phyloP scores from a whole-genome alignment of 2,888 invertebrate species.

The Entomobrya proxima region DNA sequence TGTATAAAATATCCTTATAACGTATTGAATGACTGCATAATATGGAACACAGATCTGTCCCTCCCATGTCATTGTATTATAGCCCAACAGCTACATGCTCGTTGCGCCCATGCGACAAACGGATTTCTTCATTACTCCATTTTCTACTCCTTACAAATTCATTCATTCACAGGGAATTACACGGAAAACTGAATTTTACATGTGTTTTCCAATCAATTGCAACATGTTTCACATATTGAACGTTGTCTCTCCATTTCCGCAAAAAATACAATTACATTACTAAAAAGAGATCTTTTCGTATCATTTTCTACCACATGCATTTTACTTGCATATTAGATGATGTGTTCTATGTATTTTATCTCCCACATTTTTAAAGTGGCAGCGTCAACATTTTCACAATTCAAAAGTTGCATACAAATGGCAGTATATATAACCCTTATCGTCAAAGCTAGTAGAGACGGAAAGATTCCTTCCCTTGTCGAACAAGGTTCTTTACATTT shows the following conservation, averaged over 20 bases:
- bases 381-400: not conserved
- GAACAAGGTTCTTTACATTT: too few species aligned
- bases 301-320: not conserved
- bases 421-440: not conserved
- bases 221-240: constrained; percentile 51
- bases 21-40: not conserved
- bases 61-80: constrained; percentile 25
- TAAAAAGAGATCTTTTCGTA: not conserved
- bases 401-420: not conserved
- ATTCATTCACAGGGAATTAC: constrained; percentile 44
- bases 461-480: too few species aligned
- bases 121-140: not conserved
- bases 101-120: not conserved
- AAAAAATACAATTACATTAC: not conserved
- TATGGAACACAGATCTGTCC: constrained; percentile 44
- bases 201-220: constrained; percentile 68
- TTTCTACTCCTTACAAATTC: not conserved
- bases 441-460: not conserved
- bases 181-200: constrained; percentile 63
- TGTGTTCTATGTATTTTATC: not conserved
- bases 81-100: not conserved
- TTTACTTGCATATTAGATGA: not conserved
- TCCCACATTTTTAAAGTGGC: not conserved
- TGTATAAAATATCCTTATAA: not conserved
- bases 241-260: not conserved